Conservation (phyloP, 2,113 vertebrate genomes). For the Halcyon malimbica region DNA sequence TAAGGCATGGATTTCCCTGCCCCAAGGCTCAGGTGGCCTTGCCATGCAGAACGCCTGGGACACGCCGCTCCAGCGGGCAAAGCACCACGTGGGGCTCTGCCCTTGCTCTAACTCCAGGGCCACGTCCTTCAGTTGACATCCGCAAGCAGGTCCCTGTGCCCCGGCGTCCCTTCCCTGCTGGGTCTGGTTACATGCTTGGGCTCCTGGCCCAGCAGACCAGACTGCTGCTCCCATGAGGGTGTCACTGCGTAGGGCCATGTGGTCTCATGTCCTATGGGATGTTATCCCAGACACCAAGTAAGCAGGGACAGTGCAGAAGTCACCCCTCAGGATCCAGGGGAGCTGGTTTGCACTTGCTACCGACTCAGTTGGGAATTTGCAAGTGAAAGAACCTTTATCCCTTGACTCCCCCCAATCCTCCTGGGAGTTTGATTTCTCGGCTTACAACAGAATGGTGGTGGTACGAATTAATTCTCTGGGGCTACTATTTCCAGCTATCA, state of each 20-base stretch:
- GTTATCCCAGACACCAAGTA: background rate
- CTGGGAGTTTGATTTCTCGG: constrained; percentile 14
- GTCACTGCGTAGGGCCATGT: rapidly evolving
- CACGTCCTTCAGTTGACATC: background rate
- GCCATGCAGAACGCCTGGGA: background rate
- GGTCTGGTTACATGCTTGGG: background rate
- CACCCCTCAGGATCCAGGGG: background rate
- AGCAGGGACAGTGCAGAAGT: background rate
- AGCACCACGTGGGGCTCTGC: background rate
- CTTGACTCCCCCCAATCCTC: background rate
- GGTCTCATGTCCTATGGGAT: background rate
- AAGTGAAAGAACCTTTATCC: constrained; percentile 8
- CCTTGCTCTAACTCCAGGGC: background rate
- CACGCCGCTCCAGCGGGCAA: background rate
- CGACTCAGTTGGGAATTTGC: background rate
- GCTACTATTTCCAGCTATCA: constrained; percentile 23
- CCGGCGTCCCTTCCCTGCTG: background rate
- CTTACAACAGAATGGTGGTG: background rate
- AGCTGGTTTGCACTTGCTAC: background rate
- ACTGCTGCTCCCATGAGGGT: background rate
- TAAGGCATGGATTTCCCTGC: background rate
- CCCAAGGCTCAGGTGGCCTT: background rate
- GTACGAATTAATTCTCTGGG: constrained; percentile 14
- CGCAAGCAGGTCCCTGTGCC: background rate
- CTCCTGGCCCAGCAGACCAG: background rate